Percentiles rank a stretch among this genome's conserved stretches.
phyloP scores from a whole-genome alignment of 1,140 invertebrate genomes.

The Pectinophora gossypiella region DNA sequence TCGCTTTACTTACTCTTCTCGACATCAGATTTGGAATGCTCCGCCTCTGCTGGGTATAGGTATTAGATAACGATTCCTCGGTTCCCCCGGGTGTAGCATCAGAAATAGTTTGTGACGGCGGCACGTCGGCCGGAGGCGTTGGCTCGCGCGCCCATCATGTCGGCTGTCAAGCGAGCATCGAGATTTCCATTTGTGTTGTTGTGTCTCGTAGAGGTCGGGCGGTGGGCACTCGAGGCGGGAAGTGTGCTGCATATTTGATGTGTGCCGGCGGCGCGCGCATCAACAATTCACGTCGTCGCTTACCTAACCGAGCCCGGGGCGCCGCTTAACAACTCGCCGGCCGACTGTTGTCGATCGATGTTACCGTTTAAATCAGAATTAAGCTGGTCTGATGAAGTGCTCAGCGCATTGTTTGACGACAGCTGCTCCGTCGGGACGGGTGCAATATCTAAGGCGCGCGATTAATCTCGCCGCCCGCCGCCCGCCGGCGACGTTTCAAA shows the following conservation, averaged over 20 bases:
- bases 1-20: no score
- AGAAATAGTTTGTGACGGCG: constrained; percentile 4
- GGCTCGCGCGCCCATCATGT: constrained; percentile 15
- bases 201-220: constrained; percentile 20
- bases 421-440: constrained; percentile 19
- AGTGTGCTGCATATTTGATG: constrained; percentile 61
- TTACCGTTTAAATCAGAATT: constrained; percentile 28
- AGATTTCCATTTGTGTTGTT: constrained; percentile 24
- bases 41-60: no score
- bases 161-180: constrained; percentile 21
- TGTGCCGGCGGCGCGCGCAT: constrained; percentile 26
- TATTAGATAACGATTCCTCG: no score
- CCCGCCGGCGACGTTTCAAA: neutral
- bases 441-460: constrained; percentile 20
- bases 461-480: constrained; percentile 22
- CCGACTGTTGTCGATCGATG: constrained; percentile 21
- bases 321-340: constrained; percentile 22
- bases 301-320: constrained; percentile 38
- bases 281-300: constrained; percentile 50
- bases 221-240: constrained; percentile 25
- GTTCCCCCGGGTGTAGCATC: neutral
- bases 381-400: constrained; percentile 22
- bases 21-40: no score
- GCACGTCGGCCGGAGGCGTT: constrained; percentile 2
- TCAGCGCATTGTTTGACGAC: constrained; percentile 25